These are phyloP conservation scores for Propithecus perrieri DNA, from an alignment of 2,797 vertebrate genomes.

Conservation along the genomic window DNA sequence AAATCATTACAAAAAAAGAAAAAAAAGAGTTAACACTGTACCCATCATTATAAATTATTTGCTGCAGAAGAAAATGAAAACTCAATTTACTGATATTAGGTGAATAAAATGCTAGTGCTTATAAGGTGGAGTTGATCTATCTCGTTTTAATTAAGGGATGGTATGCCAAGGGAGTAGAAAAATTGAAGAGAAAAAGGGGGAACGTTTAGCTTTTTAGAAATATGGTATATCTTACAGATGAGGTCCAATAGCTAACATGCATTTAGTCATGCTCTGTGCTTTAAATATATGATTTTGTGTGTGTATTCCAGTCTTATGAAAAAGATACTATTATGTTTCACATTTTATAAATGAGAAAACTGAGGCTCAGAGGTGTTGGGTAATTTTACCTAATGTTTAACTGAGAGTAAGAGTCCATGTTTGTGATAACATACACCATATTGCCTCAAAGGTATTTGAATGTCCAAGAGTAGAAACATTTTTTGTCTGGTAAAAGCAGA, in stretches of 20 bases:
- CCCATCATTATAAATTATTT: neutral
- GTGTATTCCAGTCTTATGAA: neutral
- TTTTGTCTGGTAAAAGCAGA: neutral
- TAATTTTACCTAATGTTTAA: neutral
- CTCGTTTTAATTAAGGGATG: neutral
- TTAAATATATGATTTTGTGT: neutral
- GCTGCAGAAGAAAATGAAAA: neutral
- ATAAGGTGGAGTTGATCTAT: neutral
- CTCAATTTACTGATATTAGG: neutral
- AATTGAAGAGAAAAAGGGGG: neutral
- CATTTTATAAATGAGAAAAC: neutral
- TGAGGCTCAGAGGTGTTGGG: neutral
- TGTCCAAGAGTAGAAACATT: neutral
- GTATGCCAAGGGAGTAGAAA: neutral
- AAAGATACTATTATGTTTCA: neutral
- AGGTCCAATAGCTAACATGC: neutral
- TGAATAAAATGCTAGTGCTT: neutral
- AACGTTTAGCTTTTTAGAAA: neutral
- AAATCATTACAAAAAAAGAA: neutral
- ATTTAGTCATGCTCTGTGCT: neutral
- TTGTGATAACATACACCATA: accelerated
- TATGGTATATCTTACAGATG: neutral
- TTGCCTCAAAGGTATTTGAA: neutral
- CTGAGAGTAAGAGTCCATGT: neutral
- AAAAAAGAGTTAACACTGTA: neutral